Conservation (phyloP, 2,113 vertebrate genomes). For the Tachysurus fulvidraco region DNA sequence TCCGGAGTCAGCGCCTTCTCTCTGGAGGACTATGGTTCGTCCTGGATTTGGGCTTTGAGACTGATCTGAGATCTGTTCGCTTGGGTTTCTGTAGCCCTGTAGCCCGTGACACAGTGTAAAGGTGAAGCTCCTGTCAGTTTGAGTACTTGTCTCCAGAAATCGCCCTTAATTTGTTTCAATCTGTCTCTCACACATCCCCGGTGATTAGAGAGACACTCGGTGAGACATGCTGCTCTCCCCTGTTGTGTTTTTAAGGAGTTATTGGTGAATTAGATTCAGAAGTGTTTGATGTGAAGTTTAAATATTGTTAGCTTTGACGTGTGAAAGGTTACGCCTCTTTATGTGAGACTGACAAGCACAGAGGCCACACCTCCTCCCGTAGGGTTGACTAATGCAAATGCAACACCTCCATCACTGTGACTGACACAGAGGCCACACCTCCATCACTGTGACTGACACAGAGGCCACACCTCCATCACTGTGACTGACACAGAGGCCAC, state of each 20-base stretch:
- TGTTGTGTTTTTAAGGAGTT: neutral
- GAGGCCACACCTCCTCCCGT: neutral
- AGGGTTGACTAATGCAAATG: neutral
- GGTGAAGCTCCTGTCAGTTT: neutral
- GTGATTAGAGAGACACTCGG: neutral
- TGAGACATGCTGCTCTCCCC: neutral
- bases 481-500: neutral
- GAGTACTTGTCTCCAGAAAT: neutral
- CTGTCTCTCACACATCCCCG: neutral
- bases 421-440: neutral
- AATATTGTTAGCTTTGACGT: too few species aligned
- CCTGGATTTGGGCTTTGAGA: neutral
- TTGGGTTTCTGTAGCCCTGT: neutral
- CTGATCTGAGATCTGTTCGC: slow-evolving; percentile 7
- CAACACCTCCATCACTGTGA: neutral
- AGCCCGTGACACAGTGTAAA: neutral
- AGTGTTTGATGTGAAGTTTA: neutral
- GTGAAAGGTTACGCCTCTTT: neutral
- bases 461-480: neutral
- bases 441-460: neutral
- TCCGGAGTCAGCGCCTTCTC: neutral
- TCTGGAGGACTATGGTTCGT: neutral
- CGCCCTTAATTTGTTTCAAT: neutral
- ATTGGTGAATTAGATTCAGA: neutral
- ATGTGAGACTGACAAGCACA: neutral